phyloP scores from a whole-genome alignment of 2,797 vertebrate genomes.

The Coluber constrictor region DNA sequence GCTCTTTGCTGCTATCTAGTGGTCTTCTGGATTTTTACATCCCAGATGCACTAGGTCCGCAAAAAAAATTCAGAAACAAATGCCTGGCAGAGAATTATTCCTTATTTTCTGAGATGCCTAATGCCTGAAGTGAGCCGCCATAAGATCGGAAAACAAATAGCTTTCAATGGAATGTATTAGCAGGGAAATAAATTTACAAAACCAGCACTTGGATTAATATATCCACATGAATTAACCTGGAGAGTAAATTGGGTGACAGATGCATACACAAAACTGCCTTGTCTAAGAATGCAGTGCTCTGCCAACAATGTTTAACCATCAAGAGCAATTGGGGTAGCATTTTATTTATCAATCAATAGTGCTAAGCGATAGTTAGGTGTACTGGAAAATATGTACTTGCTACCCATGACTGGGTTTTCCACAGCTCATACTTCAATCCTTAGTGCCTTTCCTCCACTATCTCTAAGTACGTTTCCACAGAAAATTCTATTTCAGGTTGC shows the following conservation, averaged over 20 bases:
- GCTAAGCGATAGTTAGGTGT: slow-evolving; percentile 28
- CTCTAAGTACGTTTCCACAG: background rate
- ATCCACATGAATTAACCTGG: background rate
- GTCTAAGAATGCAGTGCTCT: background rate
- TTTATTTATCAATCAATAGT: slow-evolving; percentile 24
- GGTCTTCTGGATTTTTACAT: background rate
- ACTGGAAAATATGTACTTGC: background rate
- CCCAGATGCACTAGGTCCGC: background rate
- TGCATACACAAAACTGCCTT: background rate
- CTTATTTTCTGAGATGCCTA: background rate
- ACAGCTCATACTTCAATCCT: background rate
- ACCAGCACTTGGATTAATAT: background rate
- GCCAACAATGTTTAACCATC: background rate
- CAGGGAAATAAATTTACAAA: background rate
- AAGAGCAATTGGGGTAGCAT: background rate
- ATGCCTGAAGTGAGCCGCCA: background rate
- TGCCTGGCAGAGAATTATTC: background rate
- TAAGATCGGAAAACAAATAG: background rate
- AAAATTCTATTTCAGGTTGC: slow-evolving; percentile 3
- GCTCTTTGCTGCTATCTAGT: background rate
- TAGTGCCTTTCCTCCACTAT: background rate
- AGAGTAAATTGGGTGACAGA: background rate
- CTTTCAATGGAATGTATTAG: background rate
- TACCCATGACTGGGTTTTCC: background rate
- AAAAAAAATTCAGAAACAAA: background rate